Evolutionary conservation across 2,888 invertebrate species (phyloP), one percentile per base, ranked within the genome.

Genomic region (Ormyrus labotus): DNA sequence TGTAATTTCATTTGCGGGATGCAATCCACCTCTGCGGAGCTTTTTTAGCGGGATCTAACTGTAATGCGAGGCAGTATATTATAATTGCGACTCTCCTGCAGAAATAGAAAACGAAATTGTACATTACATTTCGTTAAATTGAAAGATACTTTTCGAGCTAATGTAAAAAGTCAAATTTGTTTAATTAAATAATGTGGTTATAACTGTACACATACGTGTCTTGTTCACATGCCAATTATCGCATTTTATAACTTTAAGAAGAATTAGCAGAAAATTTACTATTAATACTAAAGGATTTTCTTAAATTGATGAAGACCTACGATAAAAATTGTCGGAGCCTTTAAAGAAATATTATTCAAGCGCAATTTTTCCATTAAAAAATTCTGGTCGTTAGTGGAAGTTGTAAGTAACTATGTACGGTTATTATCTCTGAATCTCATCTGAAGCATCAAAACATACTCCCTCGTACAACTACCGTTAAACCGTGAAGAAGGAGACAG

Each of bases 381-480:
- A 58, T 64, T 53, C 57, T 51, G 8, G 68, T 78, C 60, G 60
- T 67, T 72, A 72, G 72, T 72, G 57, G 60, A 61, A 48, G 68
- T 68, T 78, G 67, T 68, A 61, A 60, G 78, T 67, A 65, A 78
- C 70, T 53, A 51, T 58, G 65, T 58, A 78, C 63, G 71, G 45
- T 61, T 78, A 78, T 78, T 75, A 78, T 78, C 78, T 71, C 57
- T n/a, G 67, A 61, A 78, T 78, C 78, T 71, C 78, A 75, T 81
- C 81, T 50, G 71, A 48, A 50, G 81, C 78, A 81, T 81, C 75
- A 81, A 81, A 79, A 79, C 76, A 81, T 55, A 78, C 80, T 80
- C 82, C 80, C 65, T 67, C 81, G 77, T 51, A 55, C 19, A 67
- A 81, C 77, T 78, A 81, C 83, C 81, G 73, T 77, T 81, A 83